Evolutionary conservation across 2,113 vertebrate species (phyloP), one percentile per base, ranked within the genome.

Genomic region (Gymnogyps californianus): DNA sequence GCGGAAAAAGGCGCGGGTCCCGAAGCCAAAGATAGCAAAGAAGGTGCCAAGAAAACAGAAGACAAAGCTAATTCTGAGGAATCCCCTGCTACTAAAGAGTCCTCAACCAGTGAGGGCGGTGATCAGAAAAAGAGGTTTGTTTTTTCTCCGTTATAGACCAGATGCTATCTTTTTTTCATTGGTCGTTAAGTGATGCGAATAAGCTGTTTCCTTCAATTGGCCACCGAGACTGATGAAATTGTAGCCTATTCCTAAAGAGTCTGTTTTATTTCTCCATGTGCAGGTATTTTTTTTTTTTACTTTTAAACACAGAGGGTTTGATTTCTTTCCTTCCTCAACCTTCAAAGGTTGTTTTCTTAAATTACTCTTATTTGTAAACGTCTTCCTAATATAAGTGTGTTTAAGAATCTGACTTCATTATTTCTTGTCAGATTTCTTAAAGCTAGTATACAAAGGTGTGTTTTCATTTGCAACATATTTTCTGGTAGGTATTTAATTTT

Each of bases 91-190:
- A 98, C 98, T 98, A 99, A 99, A 99, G 99, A 99, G 99, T 99
- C 99, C 99, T 99, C 99, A 98, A 93, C 99, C 99, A 99, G 99
- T 98, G 99, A 99, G 99, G 99, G 99, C 97, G 99, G 98, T 99
- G 99, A 99, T 99, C 99, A 99, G 99, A 99, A 99, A 98, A 99
- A 98, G 99, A 99, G 99, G 99, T 99, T 99, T 99, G 99, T 99
- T 99, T 98, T 99, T 99, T 99, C 99, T 99, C 99, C 99, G 99
- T 99, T 99, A 96, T 99, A 99, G 99, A 99, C 98, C 98, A 99
- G 99, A 99, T 98, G 99, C 98, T 99, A 98, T 99, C 99, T 99
- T 99, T 99, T 99, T 99, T 98, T 98, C 98, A 98, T 98, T 98
- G 99, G 99, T 98, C 98, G 90, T 98, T 98, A 97, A 97, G 97